A percentile compares a stretch with the other conserved stretches of the same genome.
phyloP scores from a whole-genome alignment of 2,113 vertebrate genomes.

The Austrofundulus limnaeus region DNA sequence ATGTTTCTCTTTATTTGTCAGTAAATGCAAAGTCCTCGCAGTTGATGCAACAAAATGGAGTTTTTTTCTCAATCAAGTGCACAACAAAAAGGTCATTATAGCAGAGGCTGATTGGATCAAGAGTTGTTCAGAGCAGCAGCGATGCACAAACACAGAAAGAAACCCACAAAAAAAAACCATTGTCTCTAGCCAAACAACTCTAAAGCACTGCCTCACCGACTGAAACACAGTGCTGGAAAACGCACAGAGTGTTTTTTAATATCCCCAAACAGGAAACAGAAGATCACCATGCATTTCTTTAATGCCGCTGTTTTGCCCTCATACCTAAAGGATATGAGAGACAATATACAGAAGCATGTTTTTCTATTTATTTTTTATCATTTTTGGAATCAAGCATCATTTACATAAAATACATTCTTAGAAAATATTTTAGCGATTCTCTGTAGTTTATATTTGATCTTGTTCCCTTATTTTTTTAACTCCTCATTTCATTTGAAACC shows the following conservation, averaged over 20 bases:
- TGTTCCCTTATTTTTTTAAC: slow-evolving; percentile 54
- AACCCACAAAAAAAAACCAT: slow-evolving; percentile 33
- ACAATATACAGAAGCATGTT: slow-evolving; percentile 42
- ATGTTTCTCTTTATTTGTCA: slow-evolving; percentile 80
- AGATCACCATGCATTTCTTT: slow-evolving; percentile 75
- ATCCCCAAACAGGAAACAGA: slow-evolving; percentile 62
- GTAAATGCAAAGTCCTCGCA: slow-evolving; percentile 77
- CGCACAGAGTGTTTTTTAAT: slow-evolving; percentile 62
- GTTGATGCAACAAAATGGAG: slow-evolving; percentile 75
- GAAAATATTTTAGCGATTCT: slow-evolving; percentile 69
- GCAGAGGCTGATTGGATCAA: slow-evolving; percentile 70
- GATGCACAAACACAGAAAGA: slow-evolving; percentile 66
- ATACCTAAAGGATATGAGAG: slow-evolving; percentile 56
- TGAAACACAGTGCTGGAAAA: slow-evolving; percentile 76
- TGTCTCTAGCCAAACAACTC: neutral
- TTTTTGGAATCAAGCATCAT: slow-evolving; percentile 67
- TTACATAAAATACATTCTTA: slow-evolving; percentile 84
- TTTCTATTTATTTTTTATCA: slow-evolving; percentile 27
- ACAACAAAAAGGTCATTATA: slow-evolving; percentile 73
- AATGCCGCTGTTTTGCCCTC: slow-evolving; percentile 58
- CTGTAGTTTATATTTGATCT: slow-evolving; percentile 61
- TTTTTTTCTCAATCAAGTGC: slow-evolving; percentile 63
- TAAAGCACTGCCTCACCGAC: slow-evolving; percentile 59
- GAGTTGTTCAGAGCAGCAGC: slow-evolving; percentile 71
- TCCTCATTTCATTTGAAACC: slow-evolving; percentile 52